Percentiles rank a stretch among this genome's conserved stretches.
These are phyloP conservation scores for Amaurobius ferox DNA, from an alignment of 2,888 invertebrate genomes.

Conservation along the genomic window DNA sequence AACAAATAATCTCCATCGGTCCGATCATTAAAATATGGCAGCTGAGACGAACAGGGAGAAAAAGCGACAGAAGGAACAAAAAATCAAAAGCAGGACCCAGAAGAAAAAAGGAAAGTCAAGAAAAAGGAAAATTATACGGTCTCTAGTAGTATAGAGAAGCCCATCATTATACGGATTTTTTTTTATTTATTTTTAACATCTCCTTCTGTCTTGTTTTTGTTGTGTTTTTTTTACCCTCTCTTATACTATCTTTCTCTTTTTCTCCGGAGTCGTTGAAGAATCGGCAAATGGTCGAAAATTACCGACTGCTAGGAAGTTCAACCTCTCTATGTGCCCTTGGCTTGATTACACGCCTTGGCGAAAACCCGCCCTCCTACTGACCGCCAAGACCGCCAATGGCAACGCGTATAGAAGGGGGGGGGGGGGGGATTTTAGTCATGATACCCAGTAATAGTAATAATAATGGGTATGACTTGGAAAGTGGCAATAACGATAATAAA, in stretches of 20 bases:
- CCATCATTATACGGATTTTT: slow-evolving; percentile 49
- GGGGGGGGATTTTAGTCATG: neutral
- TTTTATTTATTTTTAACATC: slow-evolving; percentile 27
- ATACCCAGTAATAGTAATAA: slow-evolving; percentile 19
- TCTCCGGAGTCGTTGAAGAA: slow-evolving; percentile 18
- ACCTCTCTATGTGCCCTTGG: slow-evolving; percentile 54
- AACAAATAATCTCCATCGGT: slow-evolving; percentile 6
- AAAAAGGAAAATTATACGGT: slow-evolving; percentile 68
- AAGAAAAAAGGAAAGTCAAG: slow-evolving; percentile 9
- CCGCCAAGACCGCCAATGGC: slow-evolving; percentile 53
- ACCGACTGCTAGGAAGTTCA: slow-evolving; percentile 36
- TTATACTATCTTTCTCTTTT: slow-evolving; percentile 15
- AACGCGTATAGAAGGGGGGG: neutral
- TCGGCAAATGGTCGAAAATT: slow-evolving; percentile 66
- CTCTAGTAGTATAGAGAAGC: slow-evolving; percentile 49
- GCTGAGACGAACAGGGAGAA: slow-evolving; percentile 3
- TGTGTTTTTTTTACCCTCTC: neutral
- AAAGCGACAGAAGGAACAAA: neutral
- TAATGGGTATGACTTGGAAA: slow-evolving; percentile 16
- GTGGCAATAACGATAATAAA: slow-evolving; percentile 18
- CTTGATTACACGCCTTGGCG: slow-evolving; percentile 49
- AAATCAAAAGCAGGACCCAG: neutral
- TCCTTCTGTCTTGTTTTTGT: slow-evolving; percentile 4
- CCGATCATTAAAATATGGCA: slow-evolving; percentile 53
- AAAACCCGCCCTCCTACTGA: slow-evolving; percentile 19